These are phyloP conservation scores for Coluber constrictor DNA, from an alignment of 2,797 vertebrate genomes.

Conservation along the genomic window DNA sequence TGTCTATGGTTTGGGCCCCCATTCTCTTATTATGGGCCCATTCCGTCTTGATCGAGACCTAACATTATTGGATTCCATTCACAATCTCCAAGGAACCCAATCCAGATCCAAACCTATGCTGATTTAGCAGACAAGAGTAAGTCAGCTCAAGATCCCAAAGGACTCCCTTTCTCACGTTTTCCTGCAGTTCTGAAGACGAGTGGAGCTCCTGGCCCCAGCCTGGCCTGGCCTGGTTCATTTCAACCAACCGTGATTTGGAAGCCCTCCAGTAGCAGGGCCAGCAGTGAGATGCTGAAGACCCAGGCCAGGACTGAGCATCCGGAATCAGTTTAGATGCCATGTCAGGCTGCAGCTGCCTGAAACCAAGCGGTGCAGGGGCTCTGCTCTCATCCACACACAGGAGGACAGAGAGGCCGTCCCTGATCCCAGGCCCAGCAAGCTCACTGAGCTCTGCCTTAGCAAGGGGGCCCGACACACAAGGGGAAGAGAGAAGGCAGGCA, in stretches of 20 bases:
- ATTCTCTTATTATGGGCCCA: no score
- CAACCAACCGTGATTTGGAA: background rate
- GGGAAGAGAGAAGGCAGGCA: background rate
- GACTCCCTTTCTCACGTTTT: background rate
- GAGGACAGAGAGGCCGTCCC: background rate
- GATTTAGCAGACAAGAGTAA: background rate
- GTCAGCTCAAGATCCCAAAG: background rate
- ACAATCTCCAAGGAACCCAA: background rate
- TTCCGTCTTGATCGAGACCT: no score
- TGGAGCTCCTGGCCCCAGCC: background rate
- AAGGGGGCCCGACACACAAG: background rate
- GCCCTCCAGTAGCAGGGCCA: no score
- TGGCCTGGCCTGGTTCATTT: background rate
- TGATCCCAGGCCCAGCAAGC: background rate
- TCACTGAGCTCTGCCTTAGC: background rate
- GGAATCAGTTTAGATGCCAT: background rate
- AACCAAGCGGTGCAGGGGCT: background rate
- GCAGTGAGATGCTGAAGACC: background rate
- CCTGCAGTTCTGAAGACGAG: background rate
- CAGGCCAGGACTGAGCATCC: background rate
- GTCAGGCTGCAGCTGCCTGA: background rate
- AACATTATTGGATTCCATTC: background rate
- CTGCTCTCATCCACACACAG: background rate
- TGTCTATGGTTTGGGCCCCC: no score
- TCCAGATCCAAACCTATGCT: background rate